A percentile compares a stretch with the other conserved stretches of the same genome.
Conservation (phyloP, 2,797 vertebrate species). For the Thaleichthys pacificus region DNA sequence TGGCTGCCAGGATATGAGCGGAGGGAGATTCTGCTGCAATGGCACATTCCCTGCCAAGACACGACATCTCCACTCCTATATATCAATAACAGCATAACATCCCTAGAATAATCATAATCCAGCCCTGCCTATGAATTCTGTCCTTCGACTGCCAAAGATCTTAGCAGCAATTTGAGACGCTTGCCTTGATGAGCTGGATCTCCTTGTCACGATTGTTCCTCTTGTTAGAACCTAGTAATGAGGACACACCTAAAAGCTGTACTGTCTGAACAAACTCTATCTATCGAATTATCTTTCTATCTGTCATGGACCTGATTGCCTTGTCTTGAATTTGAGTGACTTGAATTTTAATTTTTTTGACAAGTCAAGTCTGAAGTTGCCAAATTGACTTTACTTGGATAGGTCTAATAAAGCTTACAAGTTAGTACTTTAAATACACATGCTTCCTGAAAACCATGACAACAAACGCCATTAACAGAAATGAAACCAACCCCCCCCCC, state of each 20-base stretch:
- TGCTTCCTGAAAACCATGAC: neutral
- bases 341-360: too few species aligned
- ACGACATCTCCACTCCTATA: neutral
- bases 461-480: neutral
- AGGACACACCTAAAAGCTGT: neutral
- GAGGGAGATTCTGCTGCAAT: conserved; percentile 3
- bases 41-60: conserved; percentile 4
- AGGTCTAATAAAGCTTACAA: neutral
- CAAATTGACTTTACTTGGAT: neutral
- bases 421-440: neutral
- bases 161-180: neutral
- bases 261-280: neutral
- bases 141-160: conserved; percentile 5
- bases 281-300: too few species aligned
- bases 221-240: neutral
- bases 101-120: conserved; percentile 4
- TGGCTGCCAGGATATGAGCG: neutral
- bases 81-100: conserved; percentile 7
- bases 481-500: neutral
- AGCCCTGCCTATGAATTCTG: neutral
- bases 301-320: too few species aligned
- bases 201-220: neutral
- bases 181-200: neutral
- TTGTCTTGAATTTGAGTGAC: too few species aligned
- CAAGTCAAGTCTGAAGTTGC: neutral